These are phyloP conservation scores for Taxidea taxus DNA, from an alignment of 2,113 vertebrate species.

Conservation along the genomic window DNA sequence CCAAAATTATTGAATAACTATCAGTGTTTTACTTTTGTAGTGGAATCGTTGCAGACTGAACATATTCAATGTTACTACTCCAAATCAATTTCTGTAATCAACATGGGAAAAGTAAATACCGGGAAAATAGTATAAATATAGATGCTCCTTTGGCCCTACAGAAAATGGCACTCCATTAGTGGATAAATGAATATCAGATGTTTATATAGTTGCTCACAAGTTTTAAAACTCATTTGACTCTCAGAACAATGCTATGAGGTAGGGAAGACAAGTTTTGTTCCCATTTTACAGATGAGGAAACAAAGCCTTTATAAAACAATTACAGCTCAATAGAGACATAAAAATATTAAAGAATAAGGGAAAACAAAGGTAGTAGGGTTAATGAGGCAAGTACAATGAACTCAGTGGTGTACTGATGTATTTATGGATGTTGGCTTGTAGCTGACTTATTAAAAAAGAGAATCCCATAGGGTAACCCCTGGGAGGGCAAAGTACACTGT, in stretches of 20 bases:
- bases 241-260: background rate
- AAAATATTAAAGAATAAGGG: constrained; percentile 40
- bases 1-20: constrained; percentile 3
- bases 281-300: background rate
- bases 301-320: constrained; percentile 1
- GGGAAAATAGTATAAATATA: background rate
- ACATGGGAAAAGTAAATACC: constrained; percentile 13
- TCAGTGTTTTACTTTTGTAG: background rate
- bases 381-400: background rate
- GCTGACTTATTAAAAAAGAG: constrained; percentile 32
- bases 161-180: background rate
- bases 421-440: background rate
- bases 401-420: background rate
- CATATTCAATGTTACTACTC: constrained; percentile 10
- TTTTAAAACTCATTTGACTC: constrained; percentile 44
- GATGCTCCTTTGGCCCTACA: background rate
- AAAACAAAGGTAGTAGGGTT: constrained; percentile 24
- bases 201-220: background rate
- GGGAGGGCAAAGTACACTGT: background rate
- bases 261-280: background rate
- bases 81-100: constrained; percentile 13
- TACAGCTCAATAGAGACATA: constrained; percentile 28
- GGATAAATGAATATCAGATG: constrained; percentile 26
- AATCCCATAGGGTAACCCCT: background rate
- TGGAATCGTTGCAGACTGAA: constrained; percentile 3